A percentile compares a stretch with the other conserved stretches of the same genome.
Conservation (phyloP, 2,888 invertebrate species). For the Pyrocoelia pectoralis region DNA sequence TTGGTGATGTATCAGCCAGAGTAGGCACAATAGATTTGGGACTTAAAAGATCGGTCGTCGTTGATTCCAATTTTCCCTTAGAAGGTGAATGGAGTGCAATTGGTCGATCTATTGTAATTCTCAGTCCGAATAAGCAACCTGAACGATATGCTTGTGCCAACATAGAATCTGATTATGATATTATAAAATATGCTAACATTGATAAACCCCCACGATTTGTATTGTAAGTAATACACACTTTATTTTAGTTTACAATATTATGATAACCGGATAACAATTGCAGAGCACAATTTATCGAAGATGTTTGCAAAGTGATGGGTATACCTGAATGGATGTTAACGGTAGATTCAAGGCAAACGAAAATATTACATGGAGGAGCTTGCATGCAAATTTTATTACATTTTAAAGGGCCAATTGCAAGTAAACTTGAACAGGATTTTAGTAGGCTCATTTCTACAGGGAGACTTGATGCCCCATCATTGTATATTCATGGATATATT, state of each 20-base stretch:
- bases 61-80: slow-evolving; percentile 88
- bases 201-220: slow-evolving; percentile 89
- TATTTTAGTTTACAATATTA: neutral
- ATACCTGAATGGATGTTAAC: slow-evolving; percentile 91
- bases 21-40: slow-evolving; percentile 87
- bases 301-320: slow-evolving; percentile 81
- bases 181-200: slow-evolving; percentile 88
- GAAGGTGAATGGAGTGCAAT: slow-evolving; percentile 80
- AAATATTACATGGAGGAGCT: slow-evolving; percentile 76
- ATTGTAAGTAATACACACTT: slow-evolving; percentile 75
- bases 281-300: slow-evolving; percentile 85
- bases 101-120: slow-evolving; percentile 85
- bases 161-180: slow-evolving; percentile 89
- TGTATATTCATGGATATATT: slow-evolving; percentile 80
- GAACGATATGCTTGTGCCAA: slow-evolving; percentile 89
- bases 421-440: slow-evolving; percentile 81
- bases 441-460: slow-evolving; percentile 77
- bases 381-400: slow-evolving; percentile 88
- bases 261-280: slow-evolving; percentile 37
- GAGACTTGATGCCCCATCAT: slow-evolving; percentile 75
- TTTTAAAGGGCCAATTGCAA: slow-evolving; percentile 85
- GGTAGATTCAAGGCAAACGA: slow-evolving; percentile 83
- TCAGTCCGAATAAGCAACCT: slow-evolving; percentile 74
- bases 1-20: slow-evolving; percentile 88
- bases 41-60: slow-evolving; percentile 75